Conservation (phyloP, 2,113 vertebrate species). For the Odontophorus gujanensis region DNA sequence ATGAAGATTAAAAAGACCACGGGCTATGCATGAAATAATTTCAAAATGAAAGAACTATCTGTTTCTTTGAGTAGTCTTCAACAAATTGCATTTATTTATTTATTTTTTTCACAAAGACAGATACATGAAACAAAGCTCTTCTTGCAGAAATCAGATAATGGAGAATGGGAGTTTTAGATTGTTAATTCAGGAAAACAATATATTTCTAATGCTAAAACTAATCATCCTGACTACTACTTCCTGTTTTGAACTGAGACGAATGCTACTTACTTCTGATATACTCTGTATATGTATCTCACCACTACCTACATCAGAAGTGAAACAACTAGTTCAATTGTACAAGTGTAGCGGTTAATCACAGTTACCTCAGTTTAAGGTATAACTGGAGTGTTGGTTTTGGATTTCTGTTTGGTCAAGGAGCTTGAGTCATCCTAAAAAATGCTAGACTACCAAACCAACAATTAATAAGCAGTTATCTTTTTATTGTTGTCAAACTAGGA, state of each 20-base stretch:
- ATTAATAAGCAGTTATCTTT: neutral
- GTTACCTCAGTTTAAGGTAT: neutral
- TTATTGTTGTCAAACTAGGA: neutral
- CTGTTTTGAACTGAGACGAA: neutral
- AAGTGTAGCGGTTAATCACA: neutral
- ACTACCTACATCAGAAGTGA: neutral
- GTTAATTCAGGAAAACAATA: neutral
- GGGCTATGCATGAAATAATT: neutral
- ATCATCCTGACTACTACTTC: neutral
- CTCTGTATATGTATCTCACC: neutral
- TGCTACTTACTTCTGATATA: neutral
- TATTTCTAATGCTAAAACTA: neutral
- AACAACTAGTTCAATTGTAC: neutral
- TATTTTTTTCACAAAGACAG: neutral
- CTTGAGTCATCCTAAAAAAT: neutral
- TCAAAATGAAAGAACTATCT: neutral
- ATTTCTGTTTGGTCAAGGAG: neutral
- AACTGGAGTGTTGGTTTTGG: neutral
- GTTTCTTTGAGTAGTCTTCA: neutral
- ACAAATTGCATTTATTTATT: neutral
- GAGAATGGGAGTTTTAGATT: neutral
- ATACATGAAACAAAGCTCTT: accelerated
- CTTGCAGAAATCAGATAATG: neutral
- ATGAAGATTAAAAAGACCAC: neutral
- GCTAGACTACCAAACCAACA: neutral